These are phyloP conservation scores for Microchrysa polita DNA, from an alignment of 2,888 invertebrate genomes.

Conservation along the genomic window DNA sequence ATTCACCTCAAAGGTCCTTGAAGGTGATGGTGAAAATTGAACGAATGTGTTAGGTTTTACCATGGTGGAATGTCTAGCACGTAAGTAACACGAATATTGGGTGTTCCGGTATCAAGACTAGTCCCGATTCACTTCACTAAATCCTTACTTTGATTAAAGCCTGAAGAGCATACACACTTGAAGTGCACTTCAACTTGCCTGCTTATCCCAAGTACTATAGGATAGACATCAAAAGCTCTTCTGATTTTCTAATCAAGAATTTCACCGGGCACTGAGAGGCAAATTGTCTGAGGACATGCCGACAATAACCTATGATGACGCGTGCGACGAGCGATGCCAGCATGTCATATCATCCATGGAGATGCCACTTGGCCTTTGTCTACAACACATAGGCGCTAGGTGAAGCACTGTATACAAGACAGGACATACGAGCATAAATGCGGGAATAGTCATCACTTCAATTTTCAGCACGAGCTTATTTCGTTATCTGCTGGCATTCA, in stretches of 20 bases:
- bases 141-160: not conserved
- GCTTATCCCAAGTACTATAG: too few species aligned
- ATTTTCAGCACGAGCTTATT: slow-evolving; percentile 11
- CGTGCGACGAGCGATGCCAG: too few species aligned
- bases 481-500: slow-evolving; percentile 18
- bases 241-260: not conserved
- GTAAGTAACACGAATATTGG: too few species aligned
- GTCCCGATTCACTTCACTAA: not conserved
- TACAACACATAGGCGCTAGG: too few species aligned
- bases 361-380: not conserved
- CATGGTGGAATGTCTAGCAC: too few species aligned
- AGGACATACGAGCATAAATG: not conserved
- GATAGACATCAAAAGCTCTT: slow-evolving; percentile 10
- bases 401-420: not conserved
- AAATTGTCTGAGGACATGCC: not conserved
- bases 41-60: too few species aligned
- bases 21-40: too few species aligned
- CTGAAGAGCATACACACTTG: not conserved
- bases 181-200: not conserved
- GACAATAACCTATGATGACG: too few species aligned
- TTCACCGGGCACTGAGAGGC: not conserved
- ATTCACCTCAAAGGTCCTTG: not conserved
- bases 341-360: not conserved
- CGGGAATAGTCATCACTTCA: slow-evolving; percentile 19
- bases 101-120: too few species aligned